Evolutionary conservation across 2,888 invertebrate genomes (phyloP).

Genomic region (Trachelus troglodyta): DNA sequence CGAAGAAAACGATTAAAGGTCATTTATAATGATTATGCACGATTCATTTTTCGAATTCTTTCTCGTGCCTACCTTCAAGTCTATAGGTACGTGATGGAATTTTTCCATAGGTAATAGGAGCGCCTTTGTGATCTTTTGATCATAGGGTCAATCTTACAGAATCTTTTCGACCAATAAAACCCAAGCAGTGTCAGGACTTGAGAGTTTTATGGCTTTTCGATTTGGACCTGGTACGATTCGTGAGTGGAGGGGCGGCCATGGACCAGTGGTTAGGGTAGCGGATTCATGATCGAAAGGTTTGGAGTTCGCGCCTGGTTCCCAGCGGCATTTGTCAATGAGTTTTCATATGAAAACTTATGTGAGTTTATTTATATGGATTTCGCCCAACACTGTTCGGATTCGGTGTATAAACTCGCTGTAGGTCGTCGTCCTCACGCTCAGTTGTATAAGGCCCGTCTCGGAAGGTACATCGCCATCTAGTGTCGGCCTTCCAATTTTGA

Average conservation of each 20-base stretch:
- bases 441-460: too few species aligned
- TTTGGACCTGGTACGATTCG: not conserved
- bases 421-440: too few species aligned
- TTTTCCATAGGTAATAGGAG: not conserved
- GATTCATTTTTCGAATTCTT: constrained; percentile 1
- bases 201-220: not conserved
- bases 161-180: not conserved
- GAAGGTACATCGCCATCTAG: too few species aligned
- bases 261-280: too few species aligned
- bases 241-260: not conserved
- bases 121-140: not conserved
- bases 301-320: too few species aligned
- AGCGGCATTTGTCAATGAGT: too few species aligned
- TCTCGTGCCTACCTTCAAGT: not conserved
- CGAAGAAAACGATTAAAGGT: not conserved
- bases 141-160: not conserved
- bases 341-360: too few species aligned
- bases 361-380: too few species aligned
- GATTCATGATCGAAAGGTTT: too few species aligned
- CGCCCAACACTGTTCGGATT: too few species aligned
- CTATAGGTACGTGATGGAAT: not conserved
- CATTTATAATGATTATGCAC: not conserved
- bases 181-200: not conserved
- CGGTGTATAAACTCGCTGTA: too few species aligned
- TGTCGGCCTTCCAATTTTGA: too few species aligned